Conservation (phyloP, 2,888 invertebrate genomes). For the Helicoverpa assulta region DNA sequence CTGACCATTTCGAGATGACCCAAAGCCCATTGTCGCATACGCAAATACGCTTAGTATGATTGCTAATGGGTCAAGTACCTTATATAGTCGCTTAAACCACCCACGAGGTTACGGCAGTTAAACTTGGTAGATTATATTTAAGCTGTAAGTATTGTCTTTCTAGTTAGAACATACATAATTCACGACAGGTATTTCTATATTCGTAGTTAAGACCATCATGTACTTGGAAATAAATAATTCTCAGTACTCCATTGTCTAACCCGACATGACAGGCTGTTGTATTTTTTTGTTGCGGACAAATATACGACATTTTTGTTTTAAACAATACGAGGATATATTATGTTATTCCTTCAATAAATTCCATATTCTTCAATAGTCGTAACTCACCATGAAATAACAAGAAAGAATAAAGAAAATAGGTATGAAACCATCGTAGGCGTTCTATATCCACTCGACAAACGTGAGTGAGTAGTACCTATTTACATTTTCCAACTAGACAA, state of each 20-base stretch:
- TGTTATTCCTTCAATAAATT: not conserved
- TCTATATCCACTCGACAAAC: no score
- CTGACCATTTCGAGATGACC: constrained; percentile 13
- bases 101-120: constrained; percentile 22
- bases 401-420: no score
- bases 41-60: constrained; percentile 32
- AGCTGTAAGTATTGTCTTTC: not conserved
- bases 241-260: constrained; percentile 9
- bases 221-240: constrained; percentile 11
- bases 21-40: constrained; percentile 30
- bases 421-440: no score
- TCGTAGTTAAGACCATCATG: constrained; percentile 2
- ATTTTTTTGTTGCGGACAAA: not conserved
- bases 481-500: no score
- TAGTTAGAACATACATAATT: constrained; percentile 27
- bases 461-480: no score
- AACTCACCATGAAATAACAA: no score
- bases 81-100: constrained; percentile 30
- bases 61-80: constrained; percentile 40
- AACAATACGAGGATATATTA: not conserved
- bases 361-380: not conserved
- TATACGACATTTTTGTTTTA: not conserved
- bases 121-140: not conserved
- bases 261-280: not conserved
- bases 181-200: not conserved